These are phyloP conservation scores for Styela plicata DNA, from an alignment of 23 tunicate species.

Conservation along the genomic window DNA sequence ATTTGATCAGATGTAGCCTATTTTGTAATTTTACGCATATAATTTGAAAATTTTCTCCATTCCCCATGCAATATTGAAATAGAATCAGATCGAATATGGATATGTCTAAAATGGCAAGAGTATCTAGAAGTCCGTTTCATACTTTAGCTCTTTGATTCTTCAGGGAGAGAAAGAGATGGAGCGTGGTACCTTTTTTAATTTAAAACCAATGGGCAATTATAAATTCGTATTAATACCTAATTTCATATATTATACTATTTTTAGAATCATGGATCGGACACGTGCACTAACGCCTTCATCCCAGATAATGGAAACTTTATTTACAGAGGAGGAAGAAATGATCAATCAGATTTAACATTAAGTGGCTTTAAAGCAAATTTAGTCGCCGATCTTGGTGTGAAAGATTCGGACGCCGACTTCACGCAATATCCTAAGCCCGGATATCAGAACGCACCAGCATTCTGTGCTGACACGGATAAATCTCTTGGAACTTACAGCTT, in stretches of 20 bases:
- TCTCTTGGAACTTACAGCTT: slow-evolving; percentile 77
- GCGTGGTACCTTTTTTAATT: no score
- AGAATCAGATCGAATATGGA: no score
- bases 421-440: slow-evolving; percentile 76
- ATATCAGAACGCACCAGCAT: slow-evolving; percentile 76
- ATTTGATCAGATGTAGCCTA: no score
- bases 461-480: slow-evolving; percentile 77
- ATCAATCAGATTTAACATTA: slow-evolving; percentile 20
- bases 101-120: no score
- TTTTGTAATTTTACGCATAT: no score
- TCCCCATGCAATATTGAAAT: no score
- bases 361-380: slow-evolving; percentile 9
- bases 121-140: no score
- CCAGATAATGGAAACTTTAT: slow-evolving; percentile 69
- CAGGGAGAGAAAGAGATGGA: no score
- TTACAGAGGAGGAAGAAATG: slow-evolving; percentile 31
- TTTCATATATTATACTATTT: not conserved
- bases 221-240: no score
- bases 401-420: slow-evolving; percentile 3
- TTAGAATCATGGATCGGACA: slow-evolving; percentile 73
- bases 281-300: slow-evolving; percentile 58
- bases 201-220: no score
- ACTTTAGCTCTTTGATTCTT: no score
- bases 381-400: slow-evolving; percentile 66
- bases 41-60: no score